Base-by-base conservation (phyloP, 2,888 invertebrate species). In the Rotaria macrura region DNA sequence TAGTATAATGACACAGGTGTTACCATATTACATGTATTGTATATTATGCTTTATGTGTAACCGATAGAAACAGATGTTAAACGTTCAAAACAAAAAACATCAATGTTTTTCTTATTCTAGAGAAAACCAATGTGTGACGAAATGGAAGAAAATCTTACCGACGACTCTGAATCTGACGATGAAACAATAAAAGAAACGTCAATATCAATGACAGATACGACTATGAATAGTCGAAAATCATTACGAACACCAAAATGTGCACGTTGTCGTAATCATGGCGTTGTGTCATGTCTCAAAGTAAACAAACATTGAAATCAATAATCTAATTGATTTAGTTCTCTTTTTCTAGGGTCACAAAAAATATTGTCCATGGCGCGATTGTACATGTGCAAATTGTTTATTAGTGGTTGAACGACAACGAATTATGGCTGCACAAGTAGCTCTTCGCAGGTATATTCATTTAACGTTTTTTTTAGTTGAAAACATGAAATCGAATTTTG, bases 351-450 rank as follows among this genome's bases (percentile, higher is more conserved):
- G 95, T 1, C 95, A 95, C 91, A 95, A 95, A 91, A 93, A 94
- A 87, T 93, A 94, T 87, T 95, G 95, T 89, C 93, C 94, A 20
- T 95, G 95, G 95, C 93, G 94, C 85, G 95, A 95, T 89, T 95
- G 95, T 89, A 93, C 93, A 85, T 95, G 95, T 89, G 93, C 95
- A 34, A 95, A 94, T 88, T 95, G 95, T 89, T 92, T 94, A 88
- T 91, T 95, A 85, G 95, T 95, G 74, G 93, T 94, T 14, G 93
- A 93, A 88, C 88, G 93, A 72, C 93, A 93, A 88, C 89, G 93
- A 65, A 93, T 93, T 7, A 93, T 93, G 93, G 93, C 93, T 0
- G 93, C 93, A 3, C 93, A 93, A 88, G 93, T 93, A 25, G 93
- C 93, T 0, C 90, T 93, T 0, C 89, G 93, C 88, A 92, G 93